Percentiles rank a stretch among this genome's conserved stretches.
phyloP scores from a whole-genome alignment of 2,888 invertebrate genomes.

The Theretra japonica region DNA sequence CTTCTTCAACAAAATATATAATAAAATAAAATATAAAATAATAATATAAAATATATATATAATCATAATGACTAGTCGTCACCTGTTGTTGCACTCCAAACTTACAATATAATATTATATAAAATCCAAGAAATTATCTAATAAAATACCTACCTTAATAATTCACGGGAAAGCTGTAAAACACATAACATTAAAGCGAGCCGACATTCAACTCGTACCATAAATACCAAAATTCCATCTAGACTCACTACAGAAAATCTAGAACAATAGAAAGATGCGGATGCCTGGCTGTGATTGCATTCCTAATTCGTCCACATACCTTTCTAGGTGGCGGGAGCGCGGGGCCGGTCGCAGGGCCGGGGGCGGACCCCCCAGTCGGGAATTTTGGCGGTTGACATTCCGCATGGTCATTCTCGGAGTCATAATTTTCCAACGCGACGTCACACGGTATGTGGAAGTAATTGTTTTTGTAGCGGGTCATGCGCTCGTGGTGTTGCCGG shows the following conservation, averaged over 20 bases:
- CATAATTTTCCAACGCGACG: conserved; percentile 69
- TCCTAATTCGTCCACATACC: conserved; percentile 71
- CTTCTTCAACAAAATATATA: no score
- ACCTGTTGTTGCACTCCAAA: no score
- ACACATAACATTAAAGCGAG: background rate
- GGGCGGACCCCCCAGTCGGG: conserved; percentile 49
- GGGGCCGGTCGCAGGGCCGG: conserved; percentile 39
- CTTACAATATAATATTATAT: no score
- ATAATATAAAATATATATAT: no score
- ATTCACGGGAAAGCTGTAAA: background rate
- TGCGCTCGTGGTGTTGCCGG: conserved; percentile 8
- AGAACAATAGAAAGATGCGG: conserved; percentile 40
- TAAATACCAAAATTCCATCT: conserved; percentile 17
- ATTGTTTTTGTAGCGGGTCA: conserved; percentile 58
- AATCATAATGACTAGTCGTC: no score
- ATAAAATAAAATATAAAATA: no score
- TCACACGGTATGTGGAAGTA: conserved; percentile 57
- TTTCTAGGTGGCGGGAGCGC: conserved; percentile 47
- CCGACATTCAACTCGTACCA: background rate
- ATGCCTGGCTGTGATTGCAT: conserved; percentile 60
- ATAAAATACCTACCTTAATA: background rate
- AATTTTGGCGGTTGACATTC: conserved; percentile 74
- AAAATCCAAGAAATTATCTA: background rate
- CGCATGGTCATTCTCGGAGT: conserved; percentile 80
- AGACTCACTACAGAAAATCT: conserved; percentile 30